Evolutionary conservation across 2,797 vertebrate genomes (phyloP).

Genomic region (Galaxias olidus): DNA sequence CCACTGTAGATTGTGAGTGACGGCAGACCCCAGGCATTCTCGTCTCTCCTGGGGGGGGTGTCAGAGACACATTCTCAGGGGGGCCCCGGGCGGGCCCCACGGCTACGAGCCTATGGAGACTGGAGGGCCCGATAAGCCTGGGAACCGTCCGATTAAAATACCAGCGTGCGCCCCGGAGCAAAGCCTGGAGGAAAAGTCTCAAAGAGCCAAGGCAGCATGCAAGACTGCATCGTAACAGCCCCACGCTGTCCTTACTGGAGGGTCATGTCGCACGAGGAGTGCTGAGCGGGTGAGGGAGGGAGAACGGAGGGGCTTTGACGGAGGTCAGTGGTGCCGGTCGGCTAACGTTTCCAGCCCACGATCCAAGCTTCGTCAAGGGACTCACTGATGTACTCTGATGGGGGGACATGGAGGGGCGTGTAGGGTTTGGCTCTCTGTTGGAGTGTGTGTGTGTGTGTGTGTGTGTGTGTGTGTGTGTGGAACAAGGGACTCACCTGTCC

Average conservation of each 20-base stretch:
- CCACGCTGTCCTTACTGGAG: too few species aligned
- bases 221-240: too few species aligned
- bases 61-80: slow-evolving; percentile 1
- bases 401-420: neutral
- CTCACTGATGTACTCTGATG: too few species aligned
- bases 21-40: slow-evolving; percentile 10
- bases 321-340: slow-evolving; percentile 13
- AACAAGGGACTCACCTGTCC: slow-evolving; percentile 78
- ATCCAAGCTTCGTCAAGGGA: too few species aligned
- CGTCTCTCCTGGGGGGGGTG: neutral
- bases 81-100: neutral
- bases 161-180: neutral
- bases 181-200: neutral
- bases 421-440: neutral
- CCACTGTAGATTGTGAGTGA: slow-evolving; percentile 20
- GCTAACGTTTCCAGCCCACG: neutral
- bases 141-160: neutral
- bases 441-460: too few species aligned
- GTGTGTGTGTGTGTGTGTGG: too few species aligned
- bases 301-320: slow-evolving; percentile 6
- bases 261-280: too few species aligned
- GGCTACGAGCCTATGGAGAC: neutral
- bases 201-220: too few species aligned
- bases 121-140: neutral
- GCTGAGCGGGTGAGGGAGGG: too few species aligned